Percentiles rank a stretch among this genome's conserved stretches.
Conservation (phyloP, 2,797 vertebrate species). For the Enoplosus armatus region DNA sequence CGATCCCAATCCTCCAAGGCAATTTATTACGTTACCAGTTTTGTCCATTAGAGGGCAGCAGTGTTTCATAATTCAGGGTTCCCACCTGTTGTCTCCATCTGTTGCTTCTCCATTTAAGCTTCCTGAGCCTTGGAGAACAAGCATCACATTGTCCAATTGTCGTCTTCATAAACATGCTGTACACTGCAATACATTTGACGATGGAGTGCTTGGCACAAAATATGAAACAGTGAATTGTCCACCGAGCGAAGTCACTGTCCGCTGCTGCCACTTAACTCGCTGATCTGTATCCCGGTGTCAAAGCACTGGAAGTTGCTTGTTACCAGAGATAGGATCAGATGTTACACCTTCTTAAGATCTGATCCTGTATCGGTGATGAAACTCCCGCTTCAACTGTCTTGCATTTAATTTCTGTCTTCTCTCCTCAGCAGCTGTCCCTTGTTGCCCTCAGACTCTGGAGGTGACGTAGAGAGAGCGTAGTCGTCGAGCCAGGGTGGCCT, state of each 20-base stretch:
- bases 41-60: constrained; percentile 78
- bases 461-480: constrained; percentile 92
- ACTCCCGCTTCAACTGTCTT: constrained; percentile 25
- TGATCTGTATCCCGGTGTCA: constrained; percentile 20
- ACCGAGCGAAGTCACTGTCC: constrained; percentile 15
- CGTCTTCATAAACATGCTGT: constrained; percentile 24
- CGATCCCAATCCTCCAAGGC: constrained; percentile 29
- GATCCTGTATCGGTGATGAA: constrained; percentile 38
- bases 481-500: constrained; percentile 88
- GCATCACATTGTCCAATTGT: constrained; percentile 21
- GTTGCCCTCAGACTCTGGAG: constrained; percentile 89
- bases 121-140: constrained; percentile 64
- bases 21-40: constrained; percentile 21
- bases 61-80: constrained; percentile 45
- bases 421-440: constrained; percentile 34
- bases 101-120: constrained; percentile 48
- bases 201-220: constrained; percentile 19
- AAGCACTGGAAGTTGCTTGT: constrained; percentile 18
- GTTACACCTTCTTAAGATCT: constrained; percentile 13
- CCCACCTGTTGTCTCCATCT: constrained; percentile 49
- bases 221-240: constrained; percentile 38
- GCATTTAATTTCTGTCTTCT: constrained; percentile 24
- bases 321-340: constrained; percentile 31
- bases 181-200: constrained; percentile 24
- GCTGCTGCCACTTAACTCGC: constrained; percentile 26